Conservation (phyloP, 2,888 invertebrate species). For the Petrophora chlorosata region DNA sequence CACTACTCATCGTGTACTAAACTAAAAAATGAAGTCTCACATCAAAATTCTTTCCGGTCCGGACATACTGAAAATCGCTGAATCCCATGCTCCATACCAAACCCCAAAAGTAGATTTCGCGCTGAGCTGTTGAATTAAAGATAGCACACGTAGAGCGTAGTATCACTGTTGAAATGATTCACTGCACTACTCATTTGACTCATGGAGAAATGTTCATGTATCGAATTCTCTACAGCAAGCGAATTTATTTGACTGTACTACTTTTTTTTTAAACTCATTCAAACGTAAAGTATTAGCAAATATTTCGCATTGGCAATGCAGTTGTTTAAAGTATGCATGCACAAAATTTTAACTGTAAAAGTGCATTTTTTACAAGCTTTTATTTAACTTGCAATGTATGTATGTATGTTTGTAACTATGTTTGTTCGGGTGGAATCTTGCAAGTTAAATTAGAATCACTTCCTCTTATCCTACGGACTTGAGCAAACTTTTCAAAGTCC, state of each 20-base stretch:
- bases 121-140: slow-evolving; percentile 68
- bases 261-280: neutral
- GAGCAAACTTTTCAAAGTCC: no score
- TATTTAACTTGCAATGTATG: no score
- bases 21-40: neutral
- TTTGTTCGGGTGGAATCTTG: no score
- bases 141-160: slow-evolving; percentile 58
- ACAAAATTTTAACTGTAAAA: no score
- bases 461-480: no score
- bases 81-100: slow-evolving; percentile 11
- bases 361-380: no score
- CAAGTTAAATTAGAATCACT: no score
- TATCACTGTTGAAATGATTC: slow-evolving; percentile 41
- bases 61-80: slow-evolving; percentile 3
- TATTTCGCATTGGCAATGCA: no score
- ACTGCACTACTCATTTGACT: slow-evolving; percentile 38
- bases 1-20: neutral
- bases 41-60: neutral
- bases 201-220: slow-evolving; percentile 35
- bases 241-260: neutral
- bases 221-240: slow-evolving; percentile 3
- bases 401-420: no score
- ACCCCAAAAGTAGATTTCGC: slow-evolving; percentile 36
- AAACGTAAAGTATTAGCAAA: neutral
- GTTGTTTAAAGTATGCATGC: no score